These are phyloP conservation scores for Ophion ellenae DNA, from an alignment of 2,888 invertebrate species.

Conservation along the genomic window DNA sequence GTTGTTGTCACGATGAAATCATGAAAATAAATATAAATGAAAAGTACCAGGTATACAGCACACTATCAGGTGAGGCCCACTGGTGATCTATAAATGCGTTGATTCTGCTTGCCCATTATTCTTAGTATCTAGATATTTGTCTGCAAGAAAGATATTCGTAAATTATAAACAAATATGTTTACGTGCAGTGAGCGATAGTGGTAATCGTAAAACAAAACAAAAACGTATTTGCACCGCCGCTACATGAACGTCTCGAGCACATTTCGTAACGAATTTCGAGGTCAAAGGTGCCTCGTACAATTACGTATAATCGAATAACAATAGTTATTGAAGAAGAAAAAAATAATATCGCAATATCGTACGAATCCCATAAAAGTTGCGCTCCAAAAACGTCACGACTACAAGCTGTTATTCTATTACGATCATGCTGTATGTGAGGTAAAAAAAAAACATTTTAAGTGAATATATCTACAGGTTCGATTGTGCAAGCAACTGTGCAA, in stretches of 20 bases:
- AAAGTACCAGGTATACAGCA: constrained; percentile 82
- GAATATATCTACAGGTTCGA: constrained; percentile 14
- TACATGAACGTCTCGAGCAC: constrained; percentile 57
- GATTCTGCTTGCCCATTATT: constrained; percentile 83
- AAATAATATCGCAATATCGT: not conserved
- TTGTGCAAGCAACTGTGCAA: constrained; percentile 47
- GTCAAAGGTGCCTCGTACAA: not conserved
- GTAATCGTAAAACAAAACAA: not conserved
- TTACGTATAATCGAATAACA: constrained; percentile 13
- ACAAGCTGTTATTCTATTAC: constrained; percentile 61
- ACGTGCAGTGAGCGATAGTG: constrained; percentile 53
- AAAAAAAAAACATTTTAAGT: constrained; percentile 31
- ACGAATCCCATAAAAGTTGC: constrained; percentile 45
- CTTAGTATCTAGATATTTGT: constrained; percentile 82
- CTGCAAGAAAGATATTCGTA: constrained; percentile 81
- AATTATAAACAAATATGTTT: constrained; percentile 56
- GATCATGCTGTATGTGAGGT: constrained; percentile 53
- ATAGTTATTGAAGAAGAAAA: constrained; percentile 9
- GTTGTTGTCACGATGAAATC: constrained; percentile 70
- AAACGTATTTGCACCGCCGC: constrained; percentile 37
- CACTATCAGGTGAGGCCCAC: constrained; percentile 80
- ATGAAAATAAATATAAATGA: constrained; percentile 79
- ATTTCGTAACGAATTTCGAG: constrained; percentile 45
- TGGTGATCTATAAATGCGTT: constrained; percentile 83
- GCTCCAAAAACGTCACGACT: constrained; percentile 49